phyloP scores from a whole-genome alignment of 2,888 invertebrate genomes.

The Papilio elwesi region DNA sequence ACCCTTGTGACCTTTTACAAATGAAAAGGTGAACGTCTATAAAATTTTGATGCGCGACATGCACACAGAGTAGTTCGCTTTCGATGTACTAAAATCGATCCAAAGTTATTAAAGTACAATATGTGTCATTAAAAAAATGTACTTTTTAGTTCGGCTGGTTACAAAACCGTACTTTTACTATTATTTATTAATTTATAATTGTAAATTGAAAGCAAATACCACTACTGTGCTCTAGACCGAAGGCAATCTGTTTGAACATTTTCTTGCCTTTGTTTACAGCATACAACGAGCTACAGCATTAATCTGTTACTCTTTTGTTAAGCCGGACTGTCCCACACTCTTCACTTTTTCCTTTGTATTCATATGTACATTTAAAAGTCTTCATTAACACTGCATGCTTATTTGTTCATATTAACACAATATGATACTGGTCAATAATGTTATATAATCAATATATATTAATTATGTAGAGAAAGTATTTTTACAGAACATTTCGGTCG shows the following conservation, averaged over 20 bases:
- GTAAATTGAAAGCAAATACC: not conserved
- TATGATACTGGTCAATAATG: too few species aligned
- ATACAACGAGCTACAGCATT: slow-evolving; percentile 13
- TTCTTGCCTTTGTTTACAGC: slow-evolving; percentile 26
- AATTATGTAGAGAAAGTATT: too few species aligned
- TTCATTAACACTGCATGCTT: not conserved
- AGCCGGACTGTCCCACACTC: not conserved
- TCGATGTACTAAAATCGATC: not conserved
- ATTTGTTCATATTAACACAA: too few species aligned
- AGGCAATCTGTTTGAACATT: slow-evolving; percentile 17
- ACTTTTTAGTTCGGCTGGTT: too few species aligned
- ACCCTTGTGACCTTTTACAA: slow-evolving; percentile 13
- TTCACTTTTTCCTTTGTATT: slow-evolving; percentile 15
- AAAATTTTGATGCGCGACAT: slow-evolving; percentile 14
- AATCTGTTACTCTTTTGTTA: slow-evolving; percentile 23
- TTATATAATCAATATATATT: too few species aligned
- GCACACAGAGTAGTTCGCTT: not conserved
- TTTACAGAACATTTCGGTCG: too few species aligned
- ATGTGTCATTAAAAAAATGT: too few species aligned
- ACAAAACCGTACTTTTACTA: too few species aligned
- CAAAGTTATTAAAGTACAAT: not conserved
- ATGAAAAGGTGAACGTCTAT: not conserved
- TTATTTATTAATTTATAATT: not conserved
- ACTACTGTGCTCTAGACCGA: not conserved
- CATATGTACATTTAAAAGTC: slow-evolving; percentile 13